phyloP scores from a whole-genome alignment of 2,888 invertebrate genomes.

The Tachina grossa region DNA sequence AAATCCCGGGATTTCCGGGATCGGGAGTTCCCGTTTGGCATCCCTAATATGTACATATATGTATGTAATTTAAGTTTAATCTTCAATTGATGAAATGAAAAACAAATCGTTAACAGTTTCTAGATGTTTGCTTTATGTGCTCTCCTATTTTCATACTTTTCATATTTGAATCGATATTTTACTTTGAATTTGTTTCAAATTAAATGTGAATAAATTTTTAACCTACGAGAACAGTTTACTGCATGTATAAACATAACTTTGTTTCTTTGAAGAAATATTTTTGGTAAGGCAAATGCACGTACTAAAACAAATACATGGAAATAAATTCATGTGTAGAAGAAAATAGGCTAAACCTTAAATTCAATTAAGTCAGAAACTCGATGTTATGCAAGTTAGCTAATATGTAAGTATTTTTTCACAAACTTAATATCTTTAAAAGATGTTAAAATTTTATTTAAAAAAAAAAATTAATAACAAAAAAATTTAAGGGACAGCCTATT shows the following conservation, averaged over 20 bases:
- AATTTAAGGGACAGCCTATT: too few relatives aligned
- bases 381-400: too few relatives aligned
- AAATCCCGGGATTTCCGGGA: too few relatives aligned
- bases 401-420: too few relatives aligned
- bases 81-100: slow-evolving; percentile 26
- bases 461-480: too few relatives aligned
- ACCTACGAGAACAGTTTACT: too few relatives aligned
- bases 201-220: neutral
- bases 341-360: neutral
- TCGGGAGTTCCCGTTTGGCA: too few relatives aligned
- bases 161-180: slow-evolving; percentile 4
- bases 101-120: neutral
- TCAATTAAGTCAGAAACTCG: neutral
- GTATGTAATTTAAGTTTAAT: slow-evolving; percentile 44
- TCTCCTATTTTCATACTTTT: neutral
- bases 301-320: neutral
- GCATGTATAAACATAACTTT: too few relatives aligned
- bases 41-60: too few relatives aligned
- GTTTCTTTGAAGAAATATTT: neutral
- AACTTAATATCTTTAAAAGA: too few relatives aligned
- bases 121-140: neutral
- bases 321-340: neutral
- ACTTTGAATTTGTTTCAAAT: slow-evolving; percentile 39
- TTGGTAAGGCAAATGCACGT: slow-evolving; percentile 14
- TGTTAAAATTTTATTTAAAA: too few relatives aligned